Conservation (phyloP, 2,888 invertebrate genomes). For the Ephialtes manifestator region DNA sequence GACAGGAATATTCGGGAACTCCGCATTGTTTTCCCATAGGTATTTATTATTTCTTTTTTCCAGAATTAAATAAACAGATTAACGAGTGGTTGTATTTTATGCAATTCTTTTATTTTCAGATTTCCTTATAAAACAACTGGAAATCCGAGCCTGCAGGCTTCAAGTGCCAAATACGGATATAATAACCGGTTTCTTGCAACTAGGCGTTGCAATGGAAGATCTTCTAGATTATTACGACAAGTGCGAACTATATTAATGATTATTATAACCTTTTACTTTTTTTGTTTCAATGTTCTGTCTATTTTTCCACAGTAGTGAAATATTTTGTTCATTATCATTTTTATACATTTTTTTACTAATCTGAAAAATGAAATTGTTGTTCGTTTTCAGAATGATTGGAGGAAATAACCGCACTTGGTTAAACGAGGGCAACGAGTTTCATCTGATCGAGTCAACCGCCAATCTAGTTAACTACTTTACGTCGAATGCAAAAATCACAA, state of each 20-base stretch:
- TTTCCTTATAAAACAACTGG: conserved; percentile 93
- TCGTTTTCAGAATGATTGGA: conserved; percentile 89
- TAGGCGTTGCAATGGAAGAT: conserved; percentile 92
- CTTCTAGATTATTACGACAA: conserved; percentile 94
- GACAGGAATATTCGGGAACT: conserved; percentile 92
- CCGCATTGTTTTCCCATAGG: conserved; percentile 95
- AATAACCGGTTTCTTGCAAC: conserved; percentile 91
- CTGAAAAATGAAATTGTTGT: background rate
- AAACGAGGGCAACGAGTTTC: conserved; percentile 94
- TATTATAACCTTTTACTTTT: conserved; percentile 56
- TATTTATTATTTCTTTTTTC: conserved; percentile 80
- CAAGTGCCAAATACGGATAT: conserved; percentile 92
- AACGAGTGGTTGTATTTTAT: background rate
- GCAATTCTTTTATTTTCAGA: conserved; percentile 86
- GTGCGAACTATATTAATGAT: conserved; percentile 86
- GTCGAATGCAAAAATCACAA: conserved; percentile 87
- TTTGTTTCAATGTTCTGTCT: too few relatives aligned
- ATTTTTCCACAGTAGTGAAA: too few relatives aligned
- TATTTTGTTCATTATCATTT: too few relatives aligned
- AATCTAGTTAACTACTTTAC: conserved; percentile 91
- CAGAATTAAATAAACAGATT: too few relatives aligned
- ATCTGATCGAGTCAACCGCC: conserved; percentile 92
- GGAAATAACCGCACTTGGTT: conserved; percentile 95
- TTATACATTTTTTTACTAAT: background rate
- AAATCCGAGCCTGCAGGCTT: conserved; percentile 92